A percentile compares a stretch with the other conserved stretches of the same genome.
These are phyloP conservation scores for Trachelipus rathkii DNA, from an alignment of 1,140 invertebrate species.

Conservation along the genomic window DNA sequence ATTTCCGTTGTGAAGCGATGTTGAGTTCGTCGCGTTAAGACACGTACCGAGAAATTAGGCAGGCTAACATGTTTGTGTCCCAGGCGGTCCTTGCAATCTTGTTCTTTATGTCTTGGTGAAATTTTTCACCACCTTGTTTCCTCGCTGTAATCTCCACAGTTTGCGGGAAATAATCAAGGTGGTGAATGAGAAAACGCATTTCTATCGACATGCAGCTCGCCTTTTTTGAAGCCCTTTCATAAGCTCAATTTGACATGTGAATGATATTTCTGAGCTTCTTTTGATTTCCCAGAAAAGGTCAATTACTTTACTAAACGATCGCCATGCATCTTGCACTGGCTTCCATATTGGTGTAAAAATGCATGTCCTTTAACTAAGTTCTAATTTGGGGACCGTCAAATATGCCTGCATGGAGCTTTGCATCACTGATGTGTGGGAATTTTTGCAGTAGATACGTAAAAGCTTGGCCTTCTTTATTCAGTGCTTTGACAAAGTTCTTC, in stretches of 20 bases:
- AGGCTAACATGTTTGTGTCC: not conserved
- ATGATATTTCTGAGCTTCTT: conserved; percentile 6
- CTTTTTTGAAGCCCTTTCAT: too few species aligned
- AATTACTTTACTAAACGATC: conserved; percentile 6
- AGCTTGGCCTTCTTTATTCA: not conserved
- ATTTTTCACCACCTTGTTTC: not conserved
- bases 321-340: not conserved
- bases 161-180: too few species aligned
- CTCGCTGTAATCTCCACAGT: too few species aligned
- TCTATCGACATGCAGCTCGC: too few species aligned
- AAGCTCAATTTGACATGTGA: too few species aligned
- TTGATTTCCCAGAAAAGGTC: not conserved
- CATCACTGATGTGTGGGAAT: conserved; percentile 12
- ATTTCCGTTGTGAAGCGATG: too few species aligned
- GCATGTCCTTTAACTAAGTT: not conserved
- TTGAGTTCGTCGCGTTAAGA: too few species aligned
- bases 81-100: not conserved
- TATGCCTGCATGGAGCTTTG: not conserved
- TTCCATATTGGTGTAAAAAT: conserved; percentile 8
- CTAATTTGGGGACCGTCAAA: conserved; percentile 14
- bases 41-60: not conserved
- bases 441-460: conserved; percentile 14
- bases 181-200: too few species aligned
- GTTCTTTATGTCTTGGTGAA: not conserved
- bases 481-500: too few species aligned